Base-by-base conservation (phyloP, 1,140 invertebrate genomes). In the Brachionus koreanus region DNA sequence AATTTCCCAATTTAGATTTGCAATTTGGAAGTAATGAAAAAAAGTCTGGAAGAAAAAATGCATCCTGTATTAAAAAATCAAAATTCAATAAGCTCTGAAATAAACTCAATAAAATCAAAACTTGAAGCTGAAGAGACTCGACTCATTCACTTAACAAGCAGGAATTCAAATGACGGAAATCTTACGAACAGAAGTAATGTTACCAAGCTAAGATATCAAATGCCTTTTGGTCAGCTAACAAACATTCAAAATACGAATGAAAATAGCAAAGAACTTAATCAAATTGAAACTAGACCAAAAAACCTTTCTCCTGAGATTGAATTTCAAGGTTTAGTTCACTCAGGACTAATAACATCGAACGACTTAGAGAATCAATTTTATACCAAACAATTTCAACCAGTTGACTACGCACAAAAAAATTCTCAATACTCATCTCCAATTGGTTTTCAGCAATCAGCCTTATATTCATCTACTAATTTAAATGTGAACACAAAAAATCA, bases 1-100 rank as follows among this genome's bases (percentile, higher is more conserved):
- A 9, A 13, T 25, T 25, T 25, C 9, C 33, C 29, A 3, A 42
- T 72, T 46, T 46, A 74, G 69, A 74, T 74, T 19, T 29, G 3
- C 16, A 74, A 74, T 49, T 74, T 74, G 42, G 69, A 74, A 46
- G 25, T 25, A 5, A 74, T 74, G 42, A 74, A 74, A 46, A 74
- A 74, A 46, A 74, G 39, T 12, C 19, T 74, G 6, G 69, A 74
- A 46, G 69, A 74, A 25, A 74, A 74, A 74, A 46, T 74, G 42
- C 2, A 10, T 46, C 16, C 39, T 6, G 23, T 12, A 74, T 1
- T 25, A 0, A 43, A 39, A 46, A 74, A 74, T 33, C 69, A 74
- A 5, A 43, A n/a, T 25, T 25, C 39, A 10, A 46, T 74, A n/a
- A 74, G 19, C 25, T 46, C 69, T 13, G 69, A 74, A 46, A 43